A percentile compares a stretch with the other conserved stretches of the same genome.
These are phyloP conservation scores for Chrysolophus pictus DNA, from an alignment of 2,797 vertebrate species.

Conservation along the genomic window DNA sequence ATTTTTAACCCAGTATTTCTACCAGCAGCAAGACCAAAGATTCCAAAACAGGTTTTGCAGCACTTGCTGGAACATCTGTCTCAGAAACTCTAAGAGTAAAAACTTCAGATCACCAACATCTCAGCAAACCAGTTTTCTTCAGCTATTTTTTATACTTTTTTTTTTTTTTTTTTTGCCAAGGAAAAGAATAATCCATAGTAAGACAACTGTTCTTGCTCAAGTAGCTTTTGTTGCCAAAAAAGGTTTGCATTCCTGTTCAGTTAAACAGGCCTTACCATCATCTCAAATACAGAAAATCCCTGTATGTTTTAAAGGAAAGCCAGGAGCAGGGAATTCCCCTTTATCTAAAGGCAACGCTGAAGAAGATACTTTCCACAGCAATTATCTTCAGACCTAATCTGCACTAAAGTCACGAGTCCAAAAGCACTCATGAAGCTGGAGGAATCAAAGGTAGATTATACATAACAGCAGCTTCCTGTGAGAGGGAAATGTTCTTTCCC, in stretches of 20 bases:
- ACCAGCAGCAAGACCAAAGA: background rate
- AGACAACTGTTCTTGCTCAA: background rate
- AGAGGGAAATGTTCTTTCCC: background rate
- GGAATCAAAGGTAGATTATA: background rate
- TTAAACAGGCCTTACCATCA: background rate
- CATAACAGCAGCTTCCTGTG: background rate
- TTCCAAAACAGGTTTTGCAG: background rate
- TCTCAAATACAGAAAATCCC: background rate
- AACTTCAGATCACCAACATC: background rate
- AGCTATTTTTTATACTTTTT: background rate
- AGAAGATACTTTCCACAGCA: background rate
- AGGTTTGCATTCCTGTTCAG: background rate
- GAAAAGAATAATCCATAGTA: background rate
- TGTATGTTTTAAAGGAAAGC: background rate
- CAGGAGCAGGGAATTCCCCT: background rate
- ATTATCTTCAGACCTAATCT: background rate
- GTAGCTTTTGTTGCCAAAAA: background rate
- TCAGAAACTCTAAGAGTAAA: background rate
- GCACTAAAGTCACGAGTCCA: background rate
- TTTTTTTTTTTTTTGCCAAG: background rate
- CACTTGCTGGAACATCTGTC: background rate
- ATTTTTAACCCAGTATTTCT: background rate
- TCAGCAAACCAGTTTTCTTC: background rate
- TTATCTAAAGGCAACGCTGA: background rate
- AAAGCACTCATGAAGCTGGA: background rate